These are phyloP conservation scores for Erethizon dorsatum DNA, from an alignment of 2,797 vertebrate genomes.

Conservation along the genomic window DNA sequence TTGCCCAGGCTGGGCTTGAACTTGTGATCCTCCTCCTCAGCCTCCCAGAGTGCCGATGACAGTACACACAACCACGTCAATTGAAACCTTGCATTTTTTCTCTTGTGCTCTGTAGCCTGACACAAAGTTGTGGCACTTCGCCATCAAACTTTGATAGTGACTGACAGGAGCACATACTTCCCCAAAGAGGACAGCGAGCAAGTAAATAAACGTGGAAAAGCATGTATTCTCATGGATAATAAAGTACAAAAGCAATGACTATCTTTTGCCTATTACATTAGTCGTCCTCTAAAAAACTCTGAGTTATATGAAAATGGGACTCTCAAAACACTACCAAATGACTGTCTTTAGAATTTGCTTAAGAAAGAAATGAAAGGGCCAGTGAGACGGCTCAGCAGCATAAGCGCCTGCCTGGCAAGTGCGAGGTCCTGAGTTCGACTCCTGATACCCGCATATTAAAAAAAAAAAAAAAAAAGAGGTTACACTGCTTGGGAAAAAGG, in stretches of 20 bases:
- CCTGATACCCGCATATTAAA: too few species aligned
- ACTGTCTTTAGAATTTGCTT: conserved; percentile 36
- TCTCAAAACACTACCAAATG: conserved; percentile 61
- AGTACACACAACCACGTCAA: neutral
- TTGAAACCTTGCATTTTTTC: neutral
- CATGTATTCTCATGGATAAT: conserved; percentile 21
- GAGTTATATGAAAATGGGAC: neutral
- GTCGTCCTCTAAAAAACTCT: neutral
- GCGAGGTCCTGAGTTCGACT: too few species aligned
- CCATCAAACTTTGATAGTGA: neutral
- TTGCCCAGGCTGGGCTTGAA: neutral
- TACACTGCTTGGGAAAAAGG: neutral
- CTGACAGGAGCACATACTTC: neutral
- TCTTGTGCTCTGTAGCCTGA: conserved; percentile 14
- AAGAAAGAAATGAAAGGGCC: neutral
- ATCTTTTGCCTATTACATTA: conserved; percentile 58
- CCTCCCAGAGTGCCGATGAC: neutral
- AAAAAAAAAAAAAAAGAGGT: neutral
- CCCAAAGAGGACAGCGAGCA: conserved; percentile 13
- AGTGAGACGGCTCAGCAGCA: too few species aligned
- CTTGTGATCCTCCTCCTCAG: neutral
- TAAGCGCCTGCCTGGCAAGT: too few species aligned
- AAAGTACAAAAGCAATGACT: conserved; percentile 50
- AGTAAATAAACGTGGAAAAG: conserved; percentile 53
- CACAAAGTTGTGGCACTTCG: conserved; percentile 50